A percentile compares a stretch with the other conserved stretches of the same genome.
phyloP scores from a whole-genome alignment of 1,140 invertebrate genomes.

The Magallana angulata region DNA sequence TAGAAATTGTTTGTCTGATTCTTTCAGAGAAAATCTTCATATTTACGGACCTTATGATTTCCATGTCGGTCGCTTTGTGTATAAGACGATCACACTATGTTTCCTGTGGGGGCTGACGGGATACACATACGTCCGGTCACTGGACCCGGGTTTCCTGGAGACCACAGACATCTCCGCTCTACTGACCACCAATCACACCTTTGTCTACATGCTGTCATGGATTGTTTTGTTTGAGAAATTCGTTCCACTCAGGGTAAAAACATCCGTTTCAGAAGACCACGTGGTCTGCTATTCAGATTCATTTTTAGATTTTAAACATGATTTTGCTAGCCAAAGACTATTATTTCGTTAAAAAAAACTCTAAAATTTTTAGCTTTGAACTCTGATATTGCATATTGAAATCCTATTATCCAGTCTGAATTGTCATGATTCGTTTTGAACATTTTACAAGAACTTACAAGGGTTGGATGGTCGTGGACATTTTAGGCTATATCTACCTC shows the following conservation, averaged over 20 bases:
- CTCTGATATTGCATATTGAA: too few species aligned
- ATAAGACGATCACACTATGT: constrained; percentile 92
- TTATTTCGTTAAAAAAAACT: too few species aligned
- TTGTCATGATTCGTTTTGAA: too few species aligned
- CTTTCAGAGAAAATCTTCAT: constrained; percentile 73
- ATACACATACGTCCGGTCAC: constrained; percentile 90
- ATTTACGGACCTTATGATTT: constrained; percentile 73
- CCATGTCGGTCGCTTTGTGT: constrained; percentile 70
- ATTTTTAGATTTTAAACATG: too few species aligned
- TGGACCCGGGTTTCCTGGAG: constrained; percentile 85
- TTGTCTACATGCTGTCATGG: constrained; percentile 96
- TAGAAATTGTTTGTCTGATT: neutral
- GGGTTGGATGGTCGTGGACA: too few species aligned
- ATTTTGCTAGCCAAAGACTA: too few species aligned
- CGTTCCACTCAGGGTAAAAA: constrained; percentile 93
- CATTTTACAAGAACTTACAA: too few species aligned
- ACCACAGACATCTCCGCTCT: constrained; percentile 95
- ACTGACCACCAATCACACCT: constrained; percentile 95
- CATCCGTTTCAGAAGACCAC: neutral
- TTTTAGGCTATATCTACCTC: too few species aligned
- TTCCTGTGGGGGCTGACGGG: constrained; percentile 94
- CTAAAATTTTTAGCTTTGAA: too few species aligned
- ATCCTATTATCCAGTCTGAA: too few species aligned
- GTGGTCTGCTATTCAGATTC: too few species aligned
- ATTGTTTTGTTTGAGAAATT: constrained; percentile 97